Percentiles rank a stretch among this genome's conserved stretches.
These are phyloP conservation scores for Drosophila repleta DNA, from an alignment of 1,140 invertebrate species.

Conservation along the genomic window DNA sequence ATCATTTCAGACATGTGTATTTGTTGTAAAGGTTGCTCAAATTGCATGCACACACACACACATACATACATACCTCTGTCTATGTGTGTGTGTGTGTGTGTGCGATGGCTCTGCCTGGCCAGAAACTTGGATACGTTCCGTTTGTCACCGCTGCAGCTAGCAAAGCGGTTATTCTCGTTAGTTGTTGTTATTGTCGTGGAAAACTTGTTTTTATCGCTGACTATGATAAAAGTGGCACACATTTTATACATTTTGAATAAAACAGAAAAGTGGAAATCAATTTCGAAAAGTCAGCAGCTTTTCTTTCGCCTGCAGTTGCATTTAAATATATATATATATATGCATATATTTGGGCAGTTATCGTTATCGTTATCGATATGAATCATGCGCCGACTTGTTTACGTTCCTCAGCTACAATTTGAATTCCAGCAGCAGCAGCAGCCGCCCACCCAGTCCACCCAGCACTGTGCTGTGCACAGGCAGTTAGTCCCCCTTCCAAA, in stretches of 20 bases:
- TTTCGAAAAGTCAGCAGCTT: constrained; percentile 54
- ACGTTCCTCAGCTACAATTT: constrained; percentile 12
- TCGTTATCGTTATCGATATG: constrained; percentile 33
- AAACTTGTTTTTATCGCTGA: constrained; percentile 68
- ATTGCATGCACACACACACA: constrained; percentile 41
- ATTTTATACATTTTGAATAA: constrained; percentile 36
- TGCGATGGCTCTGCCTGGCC: constrained; percentile 20
- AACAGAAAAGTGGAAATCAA: constrained; percentile 31
- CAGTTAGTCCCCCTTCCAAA: not conserved
- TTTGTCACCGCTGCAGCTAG: constrained; percentile 41
- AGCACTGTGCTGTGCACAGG: too few relatives aligned
- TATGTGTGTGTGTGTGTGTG: constrained; percentile 3
- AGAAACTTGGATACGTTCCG: constrained; percentile 24
- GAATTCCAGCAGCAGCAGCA: constrained; percentile 9
- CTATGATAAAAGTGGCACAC: constrained; percentile 72
- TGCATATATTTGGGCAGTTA: too few relatives aligned
- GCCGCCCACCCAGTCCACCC: not conserved
- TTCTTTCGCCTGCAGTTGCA: constrained; percentile 41
- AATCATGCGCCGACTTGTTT: constrained; percentile 25
- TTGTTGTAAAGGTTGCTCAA: constrained; percentile 39
- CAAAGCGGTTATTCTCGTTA: constrained; percentile 71
- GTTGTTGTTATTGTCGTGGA: constrained; percentile 47
- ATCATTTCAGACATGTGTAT: not conserved
- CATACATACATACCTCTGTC: not conserved
- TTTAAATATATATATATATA: constrained; percentile 5